Base-by-base conservation (phyloP, 1,140 invertebrate species). In the Odontomachus brunneus region DNA sequence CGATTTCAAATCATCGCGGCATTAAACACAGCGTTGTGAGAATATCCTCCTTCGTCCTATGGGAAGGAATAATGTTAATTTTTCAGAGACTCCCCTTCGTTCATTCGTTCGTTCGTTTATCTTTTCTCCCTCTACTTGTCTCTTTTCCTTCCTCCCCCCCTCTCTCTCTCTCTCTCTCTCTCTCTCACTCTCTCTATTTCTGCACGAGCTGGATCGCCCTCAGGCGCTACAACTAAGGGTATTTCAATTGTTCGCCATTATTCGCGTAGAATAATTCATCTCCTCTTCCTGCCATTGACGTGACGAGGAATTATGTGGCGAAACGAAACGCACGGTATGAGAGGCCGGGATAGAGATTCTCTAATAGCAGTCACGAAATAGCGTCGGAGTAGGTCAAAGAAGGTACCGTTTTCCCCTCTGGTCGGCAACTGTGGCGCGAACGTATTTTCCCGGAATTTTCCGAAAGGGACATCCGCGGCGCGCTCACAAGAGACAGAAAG, bases 1-100 rank as follows among this genome's bases (percentile, higher is more conserved):
- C 88, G 91, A 92, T 92, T 91, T 91, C 89, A 69, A 92, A 92
- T 92, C 85, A 91, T 90, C 88, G 55, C 75, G 82, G 85, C 85
- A 85, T 91, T 86, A 86, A 88, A 78, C 80, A 75, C 75, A 66
- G 44, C 53, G 48, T 29, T 75, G 53, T 65, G 66, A 60, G 57
- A 15, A 38, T n/a, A n/a, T 82, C 29, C 72, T 63, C 26, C 38
- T 48, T 19, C 80, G 24, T 55, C 51, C 60, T 33, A 11, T 29
- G 48, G 24, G 51, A 55, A 74, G 65, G 82, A 62, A 88, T 85
- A 89, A 92, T 88, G 89, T 92, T 90, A 92, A 92, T 91, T 92
- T 91, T 92, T 90, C 90, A 91, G 72, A 26, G 69, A 62, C 26
- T 74, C 71, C 60, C 59, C 26, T 67, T 67, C 14, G 15, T 19